Conservation (phyloP, 2,888 invertebrate species). For the Drosophila paucipuncta region DNA sequence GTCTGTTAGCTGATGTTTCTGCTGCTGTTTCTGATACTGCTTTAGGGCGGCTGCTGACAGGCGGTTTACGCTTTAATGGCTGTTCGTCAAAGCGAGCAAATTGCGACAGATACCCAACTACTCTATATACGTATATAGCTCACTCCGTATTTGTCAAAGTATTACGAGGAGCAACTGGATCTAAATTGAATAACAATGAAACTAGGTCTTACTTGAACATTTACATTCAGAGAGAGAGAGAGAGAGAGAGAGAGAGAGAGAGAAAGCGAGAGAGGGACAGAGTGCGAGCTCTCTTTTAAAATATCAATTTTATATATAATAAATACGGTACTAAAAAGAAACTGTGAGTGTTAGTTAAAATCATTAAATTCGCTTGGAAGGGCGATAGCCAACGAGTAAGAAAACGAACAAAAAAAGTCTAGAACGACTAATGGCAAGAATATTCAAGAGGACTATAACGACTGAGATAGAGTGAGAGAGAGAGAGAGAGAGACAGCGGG, state of each 20-base stretch:
- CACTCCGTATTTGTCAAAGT: conserved; percentile 19
- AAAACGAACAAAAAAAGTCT: neutral
- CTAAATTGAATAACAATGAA: conserved; percentile 24
- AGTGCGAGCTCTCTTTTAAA: neutral
- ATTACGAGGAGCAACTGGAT: conserved; percentile 1
- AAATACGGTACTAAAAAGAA: neutral
- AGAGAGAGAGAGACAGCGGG: neutral
- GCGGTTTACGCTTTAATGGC: conserved; percentile 63
- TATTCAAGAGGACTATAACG: neutral
- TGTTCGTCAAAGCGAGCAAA: conserved; percentile 63
- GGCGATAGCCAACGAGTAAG: neutral
- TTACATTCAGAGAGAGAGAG: neutral
- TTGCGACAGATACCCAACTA: conserved; percentile 46
- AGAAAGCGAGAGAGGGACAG: neutral
- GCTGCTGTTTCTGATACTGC: conserved; percentile 3
- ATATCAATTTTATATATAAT: neutral
- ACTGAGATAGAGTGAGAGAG: neutral
- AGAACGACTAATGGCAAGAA: neutral
- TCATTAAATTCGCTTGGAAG: neutral
- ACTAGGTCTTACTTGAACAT: conserved; percentile 2
- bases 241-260: too few species aligned
- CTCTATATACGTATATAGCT: conserved; percentile 9
- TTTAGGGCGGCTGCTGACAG: conserved; percentile 26
- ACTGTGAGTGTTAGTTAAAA: neutral
- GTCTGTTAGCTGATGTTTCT: conserved; percentile 60